Evolutionary conservation across 1,140 invertebrate genomes (phyloP), one percentile per base, ranked within the genome.

Genomic region (Brachionus sp.): DNA sequence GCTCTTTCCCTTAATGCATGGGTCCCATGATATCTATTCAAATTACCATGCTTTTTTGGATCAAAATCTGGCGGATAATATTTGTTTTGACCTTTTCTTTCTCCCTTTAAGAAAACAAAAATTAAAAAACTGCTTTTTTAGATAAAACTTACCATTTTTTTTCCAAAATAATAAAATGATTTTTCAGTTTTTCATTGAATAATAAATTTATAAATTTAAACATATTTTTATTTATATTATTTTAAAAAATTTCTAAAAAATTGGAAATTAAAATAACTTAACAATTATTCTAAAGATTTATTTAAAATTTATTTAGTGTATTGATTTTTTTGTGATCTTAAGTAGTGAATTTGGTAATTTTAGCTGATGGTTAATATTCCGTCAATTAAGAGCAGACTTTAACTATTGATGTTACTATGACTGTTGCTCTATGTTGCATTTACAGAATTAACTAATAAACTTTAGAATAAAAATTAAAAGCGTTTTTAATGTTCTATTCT

Each of bases 51-150:
- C 84, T 93, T 93, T 86, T 90, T 91, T 1, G 96, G 97, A 90
- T 98, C 94, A 91, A 97, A 99, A 88, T 99, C 97, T 7, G 98
- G 97, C 73, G 98, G 97, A 88, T 99, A 99, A 87, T 99, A 99
- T 84, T 94, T 93, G 89, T 98, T 98, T 84, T 94, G 93, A 64
- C 95, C 96, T 91, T 99, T 99, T 25, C 98, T 92, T 91, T 99
- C 97, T 89, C 96, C 98, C 98, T 90, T 66, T 33, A n/a, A 33
- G 10, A 33, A 13, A n/a, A 66, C 13, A 33, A 66, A 66, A 25
- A 64, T 12, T 12, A 29, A 9, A 68, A 35, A 35, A n/a, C 13
- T 12, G 16, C 13, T 50, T 13, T 50, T 13, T 13, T n/a, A 50
- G 16, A n/a, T 50, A 23, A 6, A 57, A 19, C 6, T 19, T 57